Conservation (phyloP, 1,140 invertebrate genomes). For the Temnothorax nylanderi region DNA sequence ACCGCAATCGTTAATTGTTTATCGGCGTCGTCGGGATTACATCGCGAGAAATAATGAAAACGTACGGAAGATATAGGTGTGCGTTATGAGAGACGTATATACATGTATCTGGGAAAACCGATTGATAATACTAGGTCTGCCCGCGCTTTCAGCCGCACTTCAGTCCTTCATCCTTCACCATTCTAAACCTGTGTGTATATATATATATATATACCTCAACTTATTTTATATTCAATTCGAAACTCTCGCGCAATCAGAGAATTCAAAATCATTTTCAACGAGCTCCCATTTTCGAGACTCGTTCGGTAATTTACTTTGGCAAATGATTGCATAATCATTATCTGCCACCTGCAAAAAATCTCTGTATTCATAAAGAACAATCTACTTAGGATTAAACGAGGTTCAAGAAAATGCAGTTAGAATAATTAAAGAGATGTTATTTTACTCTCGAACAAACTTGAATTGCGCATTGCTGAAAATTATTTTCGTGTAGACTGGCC, state of each 20-base stretch:
- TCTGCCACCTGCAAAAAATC: background rate
- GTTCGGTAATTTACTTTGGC: background rate
- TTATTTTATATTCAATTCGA: slow-evolving; percentile 14
- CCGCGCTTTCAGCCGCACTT: background rate
- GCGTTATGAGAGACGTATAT: background rate
- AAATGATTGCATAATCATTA: background rate
- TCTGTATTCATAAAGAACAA: background rate
- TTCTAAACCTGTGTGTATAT: background rate
- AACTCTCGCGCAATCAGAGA: slow-evolving; percentile 2
- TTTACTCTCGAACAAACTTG: background rate
- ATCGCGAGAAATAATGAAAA: slow-evolving; percentile 16
- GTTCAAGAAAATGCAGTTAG: background rate
- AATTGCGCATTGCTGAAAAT: background rate
- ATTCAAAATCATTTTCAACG: background rate
- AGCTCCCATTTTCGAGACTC: background rate
- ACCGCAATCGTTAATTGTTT: slow-evolving; percentile 52
- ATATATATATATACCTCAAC: background rate
- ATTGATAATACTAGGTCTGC: background rate
- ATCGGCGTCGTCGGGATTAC: slow-evolving; percentile 48
- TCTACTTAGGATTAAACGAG: background rate
- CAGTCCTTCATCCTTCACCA: background rate
- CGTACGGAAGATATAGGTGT: background rate
- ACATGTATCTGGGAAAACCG: background rate
- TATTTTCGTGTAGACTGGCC: background rate
- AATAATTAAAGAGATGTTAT: background rate